Percentiles rank a stretch among this genome's conserved stretches.
phyloP scores from a whole-genome alignment of 2,888 invertebrate species.

The Rhamphomyia laevipes region DNA sequence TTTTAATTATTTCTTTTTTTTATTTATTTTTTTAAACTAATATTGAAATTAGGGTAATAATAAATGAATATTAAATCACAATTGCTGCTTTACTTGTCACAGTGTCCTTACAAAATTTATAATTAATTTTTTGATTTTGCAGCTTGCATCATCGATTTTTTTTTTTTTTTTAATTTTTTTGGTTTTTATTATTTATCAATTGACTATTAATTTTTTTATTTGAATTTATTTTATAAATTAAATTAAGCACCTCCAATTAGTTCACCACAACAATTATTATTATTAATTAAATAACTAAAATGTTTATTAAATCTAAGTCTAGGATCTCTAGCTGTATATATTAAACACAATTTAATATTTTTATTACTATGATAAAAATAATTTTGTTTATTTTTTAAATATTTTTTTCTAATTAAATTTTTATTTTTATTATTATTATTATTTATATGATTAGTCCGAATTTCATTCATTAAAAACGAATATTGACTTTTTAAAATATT shows the following conservation, averaged over 20 bases:
- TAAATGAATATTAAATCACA: too few species aligned
- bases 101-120: too few species aligned
- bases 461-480: conserved; percentile 37
- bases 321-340: conserved; percentile 36
- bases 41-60: too few species aligned
- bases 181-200: background rate
- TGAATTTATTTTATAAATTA: conserved; percentile 3
- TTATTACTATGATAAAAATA: conserved; percentile 14
- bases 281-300: conserved; percentile 2
- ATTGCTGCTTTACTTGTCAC: too few species aligned
- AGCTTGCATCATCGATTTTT: background rate
- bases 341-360: conserved; percentile 30
- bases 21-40: too few species aligned
- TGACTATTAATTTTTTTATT: background rate
- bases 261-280: conserved; percentile 13
- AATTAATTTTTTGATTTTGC: too few species aligned
- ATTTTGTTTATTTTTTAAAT: conserved; percentile 15
- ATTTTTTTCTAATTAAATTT: conserved; percentile 9
- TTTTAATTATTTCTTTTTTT: too few species aligned
- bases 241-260: conserved; percentile 11
- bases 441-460: conserved; percentile 27
- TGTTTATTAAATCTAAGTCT: conserved; percentile 26
- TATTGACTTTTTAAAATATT: background rate
- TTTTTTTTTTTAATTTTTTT: background rate
- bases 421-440: conserved; percentile 12